Percentiles rank a stretch among this genome's conserved stretches.
Evolutionary conservation across 1,140 invertebrate species (phyloP).

Genomic region (Sinella curviseta): DNA sequence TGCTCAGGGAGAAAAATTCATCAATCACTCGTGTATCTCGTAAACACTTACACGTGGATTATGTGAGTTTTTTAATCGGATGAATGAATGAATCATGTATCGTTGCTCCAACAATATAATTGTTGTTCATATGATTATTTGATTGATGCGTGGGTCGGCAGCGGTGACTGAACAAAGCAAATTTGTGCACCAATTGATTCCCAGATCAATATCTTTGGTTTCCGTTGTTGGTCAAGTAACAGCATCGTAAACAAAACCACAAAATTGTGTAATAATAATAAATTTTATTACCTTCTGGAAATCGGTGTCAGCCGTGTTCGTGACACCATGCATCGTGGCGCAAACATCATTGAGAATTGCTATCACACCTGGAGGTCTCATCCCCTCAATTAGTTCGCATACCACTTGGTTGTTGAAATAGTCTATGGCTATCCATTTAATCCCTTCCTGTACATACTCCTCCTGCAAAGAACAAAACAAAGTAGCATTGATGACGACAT

Average conservation of each 20-base stretch:
- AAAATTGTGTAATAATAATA: neutral
- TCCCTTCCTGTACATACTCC: constrained; percentile 72
- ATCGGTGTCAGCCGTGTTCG: constrained; percentile 66
- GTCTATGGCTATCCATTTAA: constrained; percentile 72
- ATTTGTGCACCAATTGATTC: no score
- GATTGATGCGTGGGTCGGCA: no score
- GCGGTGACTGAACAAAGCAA: no score
- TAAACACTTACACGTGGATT: no score
- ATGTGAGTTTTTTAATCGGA: no score
- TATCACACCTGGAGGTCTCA: constrained; percentile 65
- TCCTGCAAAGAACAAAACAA: constrained; percentile 59
- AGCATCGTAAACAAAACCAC: neutral
- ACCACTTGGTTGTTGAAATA: constrained; percentile 75
- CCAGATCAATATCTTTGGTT: no score
- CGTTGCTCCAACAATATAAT: no score
- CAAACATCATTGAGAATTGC: constrained; percentile 73
- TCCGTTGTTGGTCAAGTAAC: no score
- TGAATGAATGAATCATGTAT: no score
- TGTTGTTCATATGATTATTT: no score
- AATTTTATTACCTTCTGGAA: constrained; percentile 59
- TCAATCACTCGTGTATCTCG: no score
- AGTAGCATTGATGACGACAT: neutral
- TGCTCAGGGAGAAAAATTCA: neutral
- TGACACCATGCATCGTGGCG: constrained; percentile 72
- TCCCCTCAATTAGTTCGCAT: constrained; percentile 68